phyloP scores from a whole-genome alignment of 2,888 invertebrate species.

The Xanthorhoe spadicearia region DNA sequence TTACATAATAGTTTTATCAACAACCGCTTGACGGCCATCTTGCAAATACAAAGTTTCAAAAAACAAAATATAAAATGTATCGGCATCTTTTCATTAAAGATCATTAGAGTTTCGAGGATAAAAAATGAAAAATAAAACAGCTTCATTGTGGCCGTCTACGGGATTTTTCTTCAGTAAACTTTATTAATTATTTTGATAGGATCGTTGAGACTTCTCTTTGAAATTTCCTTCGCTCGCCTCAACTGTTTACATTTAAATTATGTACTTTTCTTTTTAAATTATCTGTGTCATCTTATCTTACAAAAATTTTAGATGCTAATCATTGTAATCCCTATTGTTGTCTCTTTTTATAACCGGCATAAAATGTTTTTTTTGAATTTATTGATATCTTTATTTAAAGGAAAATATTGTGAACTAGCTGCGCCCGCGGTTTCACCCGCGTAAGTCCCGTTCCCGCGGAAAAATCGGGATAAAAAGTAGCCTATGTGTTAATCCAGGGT shows the following conservation, averaged over 20 bases:
- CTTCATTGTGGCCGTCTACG: constrained; percentile 58
- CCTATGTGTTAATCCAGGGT: too few species aligned
- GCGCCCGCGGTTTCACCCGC: too few species aligned
- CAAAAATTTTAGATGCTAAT: constrained; percentile 1
- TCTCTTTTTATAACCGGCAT: not conserved
- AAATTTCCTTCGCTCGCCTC: constrained; percentile 31
- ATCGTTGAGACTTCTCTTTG: constrained; percentile 37
- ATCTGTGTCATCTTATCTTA: constrained; percentile 9
- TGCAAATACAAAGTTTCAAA: constrained; percentile 56
- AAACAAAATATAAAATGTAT: constrained; percentile 49
- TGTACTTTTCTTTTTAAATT: constrained; percentile 18
- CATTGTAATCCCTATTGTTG: not conserved
- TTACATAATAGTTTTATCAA: not conserved
- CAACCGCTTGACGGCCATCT: constrained; percentile 54
- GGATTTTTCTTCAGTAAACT: constrained; percentile 42
- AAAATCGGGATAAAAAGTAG: too few species aligned
- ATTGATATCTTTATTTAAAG: too few species aligned
- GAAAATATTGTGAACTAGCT: too few species aligned
- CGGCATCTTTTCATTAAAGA: constrained; percentile 78
- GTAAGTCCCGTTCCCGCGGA: too few species aligned
- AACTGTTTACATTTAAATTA: constrained; percentile 30
- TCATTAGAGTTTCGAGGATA: constrained; percentile 76
- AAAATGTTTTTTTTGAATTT: not conserved
- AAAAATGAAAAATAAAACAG: constrained; percentile 74
- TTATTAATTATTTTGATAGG: constrained; percentile 43